Evolutionary conservation across 2,113 vertebrate species (phyloP), one percentile per base, ranked within the genome.

Genomic region (Melanocharis versteri): DNA sequence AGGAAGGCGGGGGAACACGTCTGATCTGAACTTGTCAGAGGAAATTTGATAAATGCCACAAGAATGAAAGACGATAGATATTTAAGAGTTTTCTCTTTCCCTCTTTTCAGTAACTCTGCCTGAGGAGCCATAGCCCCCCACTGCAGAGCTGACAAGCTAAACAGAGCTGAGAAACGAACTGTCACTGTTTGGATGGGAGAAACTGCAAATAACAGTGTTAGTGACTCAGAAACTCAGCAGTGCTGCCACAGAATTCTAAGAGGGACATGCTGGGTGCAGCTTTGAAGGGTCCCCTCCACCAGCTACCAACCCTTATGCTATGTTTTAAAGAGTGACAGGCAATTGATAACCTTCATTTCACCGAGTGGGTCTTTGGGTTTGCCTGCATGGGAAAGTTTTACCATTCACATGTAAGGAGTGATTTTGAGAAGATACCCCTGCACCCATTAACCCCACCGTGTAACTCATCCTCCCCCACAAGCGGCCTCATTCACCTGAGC

Each of bases 1-100:
- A 92, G 86, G 79, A 94, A 94, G 87, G 57, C 45, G 86, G 51
- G 83, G 82, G 53, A 83, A 37, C 76, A 81, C 12, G 0, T 61
- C 37, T 83, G 47, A 72, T 66, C 58, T 94, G 64, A 92, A 83
- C 28, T 13, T 97, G 96, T 97, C 97, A 98, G 60, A 96, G 28
- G 48, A 96, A 93, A 95, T 91, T 68, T 95, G 94, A 91, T 95
- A 96, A 94, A 95, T 96, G 95, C 91, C 96, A 97, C 18, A 33
- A 80, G 79, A 96, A 91, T 62, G 45, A 95, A 97, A 96, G 83
- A 95, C 0, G 20, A 87, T 62, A 94, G 94, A 97, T 97, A 96
- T 96, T 95, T 98, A 94, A 78, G 54, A 95, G 77, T 28, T 72
- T 89, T 94, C 68, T 62, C 64, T 40, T 71, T 81, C 65, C 66